Base-by-base conservation (phyloP, 2,113 vertebrate species). In the Rhinogobius similis region DNA sequence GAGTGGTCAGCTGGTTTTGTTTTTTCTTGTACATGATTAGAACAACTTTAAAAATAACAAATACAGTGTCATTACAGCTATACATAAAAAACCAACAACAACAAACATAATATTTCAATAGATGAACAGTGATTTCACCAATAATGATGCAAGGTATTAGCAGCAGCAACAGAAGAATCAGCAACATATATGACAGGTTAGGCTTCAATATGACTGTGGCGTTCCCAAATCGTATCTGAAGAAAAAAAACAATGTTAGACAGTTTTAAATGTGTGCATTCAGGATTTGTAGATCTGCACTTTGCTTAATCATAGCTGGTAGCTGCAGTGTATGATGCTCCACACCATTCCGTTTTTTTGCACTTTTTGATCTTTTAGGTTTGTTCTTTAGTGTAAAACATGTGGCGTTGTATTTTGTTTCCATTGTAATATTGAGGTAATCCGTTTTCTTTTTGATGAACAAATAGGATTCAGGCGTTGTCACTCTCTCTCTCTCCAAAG, bases 211-310 rank as follows among this genome's bases (percentile, higher is more conserved):
- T 1, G 16, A 81, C 66, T 0, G 76, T 79, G 64, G 87, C 59
- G 24, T 90, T 78, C 68, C 96, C 96, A 76, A 95, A 61, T 18
- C n/a, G 89, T 70, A 99, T 94, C 97, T 99, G 81, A 13, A 56
- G 69, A 8, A 68, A 21, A 43, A 62, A 43, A 62, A 7, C 3
- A n/a, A n/a, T 20, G 52, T 55, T 26, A 14, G 13, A 26, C 12
- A 5, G 26, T 55, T 50, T 21, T 50, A 50, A 50, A 48, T n/a
- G 6, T 48, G 18, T n/a, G 10, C 11, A 10, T 10, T 41, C 39
- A 41, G 10, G 10, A 12, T 9, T 12, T 11, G 10, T 41, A 41
- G 39, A 41, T 13, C 32, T 5, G 8, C n/a, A n/a, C n/a, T n/a
- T n/a, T n/a, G n/a, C n/a, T n/a, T n/a, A n/a, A n/a, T n/a, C n/a